Base-by-base conservation (phyloP, 2,797 vertebrate species). In the Valencia hispanica region DNA sequence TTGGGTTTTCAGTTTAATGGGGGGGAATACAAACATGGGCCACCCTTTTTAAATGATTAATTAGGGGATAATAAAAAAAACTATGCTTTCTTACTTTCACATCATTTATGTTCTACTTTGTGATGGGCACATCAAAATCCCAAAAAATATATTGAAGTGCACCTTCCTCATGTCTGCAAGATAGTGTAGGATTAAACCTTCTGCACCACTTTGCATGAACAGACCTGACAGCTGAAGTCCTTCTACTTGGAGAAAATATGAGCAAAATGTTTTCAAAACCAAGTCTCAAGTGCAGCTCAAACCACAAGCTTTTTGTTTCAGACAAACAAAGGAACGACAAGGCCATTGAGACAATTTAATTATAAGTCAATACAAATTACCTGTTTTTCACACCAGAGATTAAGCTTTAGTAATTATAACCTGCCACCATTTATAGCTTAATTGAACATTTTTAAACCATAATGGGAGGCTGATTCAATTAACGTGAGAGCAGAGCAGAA, bases 291-390 rank as follows among this genome's bases (percentile, higher is more conserved):
- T 45, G 48, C 10, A 36, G 20, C 18, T 73, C 73, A 41, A 84
- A 85, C 79, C 80, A 85, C 80, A 86, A 68, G 45, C 70, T 78
- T 5, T 82, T 78, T 57, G 70, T 70, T 73, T 82, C 50, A 59
- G 61, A 69, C 79, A 86, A 88, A 88, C 69, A 81, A 53, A 78
- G 53, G 61, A 74, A 88, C 83, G 81, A 83, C 84, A 86, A 84
- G 66, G 55, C 79, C 72, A 82, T 66, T 36, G 75, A 83, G 79
- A 73, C 30, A 1, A 81, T 81, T 87, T 83, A 85, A 90, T 84
- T 85, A 90, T 85, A 76, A 68, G 68, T 85, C 88, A 78, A 89
- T 86, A 89, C 72, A 80, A 89, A 89, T 91, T 68, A 83, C 65
- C 74, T 80, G 65, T 68, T 79, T 45, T 72, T 59, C 69, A 75